phyloP scores from a whole-genome alignment of 2,113 vertebrate species.

The Megaceryle maxima region DNA sequence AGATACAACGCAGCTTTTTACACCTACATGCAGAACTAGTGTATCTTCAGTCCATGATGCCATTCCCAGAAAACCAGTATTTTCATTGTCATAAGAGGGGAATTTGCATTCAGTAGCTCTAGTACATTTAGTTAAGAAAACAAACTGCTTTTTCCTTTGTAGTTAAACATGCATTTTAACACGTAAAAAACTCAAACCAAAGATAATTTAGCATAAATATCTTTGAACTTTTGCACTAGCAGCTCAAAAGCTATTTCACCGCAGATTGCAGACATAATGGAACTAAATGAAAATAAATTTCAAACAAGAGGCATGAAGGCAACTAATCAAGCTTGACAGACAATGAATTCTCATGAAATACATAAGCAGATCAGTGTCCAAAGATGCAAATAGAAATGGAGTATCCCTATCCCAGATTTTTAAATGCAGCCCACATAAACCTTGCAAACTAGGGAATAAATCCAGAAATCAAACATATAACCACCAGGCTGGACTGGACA shows the following conservation, averaged over 20 bases:
- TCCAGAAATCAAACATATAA: neutral
- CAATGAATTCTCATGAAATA: neutral
- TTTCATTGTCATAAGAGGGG: neutral
- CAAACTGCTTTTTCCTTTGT: neutral
- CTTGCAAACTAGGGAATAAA: neutral
- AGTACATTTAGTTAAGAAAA: neutral
- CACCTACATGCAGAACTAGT: neutral
- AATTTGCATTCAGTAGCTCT: neutral
- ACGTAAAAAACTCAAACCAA: neutral
- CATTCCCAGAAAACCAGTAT: neutral
- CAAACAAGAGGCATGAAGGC: neutral
- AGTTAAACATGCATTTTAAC: neutral
- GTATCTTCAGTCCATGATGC: neutral
- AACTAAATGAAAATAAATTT: neutral
- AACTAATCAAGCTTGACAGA: neutral
- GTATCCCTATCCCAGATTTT: neutral
- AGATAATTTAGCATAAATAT: neutral
- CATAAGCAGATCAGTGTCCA: neutral
- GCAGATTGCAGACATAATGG: neutral
- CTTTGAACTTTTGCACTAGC: neutral
- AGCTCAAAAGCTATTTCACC: neutral
- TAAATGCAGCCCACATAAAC: neutral
- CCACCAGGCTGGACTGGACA: neutral
- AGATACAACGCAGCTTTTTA: neutral
- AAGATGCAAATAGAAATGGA: rapidly evolving